phyloP scores from a whole-genome alignment of 2,888 invertebrate genomes.

The Silvanus unidentatus region DNA sequence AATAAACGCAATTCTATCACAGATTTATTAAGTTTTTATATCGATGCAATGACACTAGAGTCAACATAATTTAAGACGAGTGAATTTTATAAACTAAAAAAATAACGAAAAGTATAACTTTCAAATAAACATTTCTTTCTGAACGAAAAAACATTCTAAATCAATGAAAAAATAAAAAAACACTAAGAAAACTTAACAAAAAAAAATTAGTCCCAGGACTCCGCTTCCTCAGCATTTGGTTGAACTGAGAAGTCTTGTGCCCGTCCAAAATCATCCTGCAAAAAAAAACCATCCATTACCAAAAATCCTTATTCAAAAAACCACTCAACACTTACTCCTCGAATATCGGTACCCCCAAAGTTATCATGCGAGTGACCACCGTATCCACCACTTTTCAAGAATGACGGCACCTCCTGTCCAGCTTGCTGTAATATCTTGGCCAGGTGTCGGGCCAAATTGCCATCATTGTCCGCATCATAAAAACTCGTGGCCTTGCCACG shows the following conservation, averaged over 20 bases:
- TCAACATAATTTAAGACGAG: too few relatives aligned
- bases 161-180: neutral
- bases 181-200: too few relatives aligned
- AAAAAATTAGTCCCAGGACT: conserved; percentile 45
- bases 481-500: conserved; percentile 83
- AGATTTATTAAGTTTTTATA: too few relatives aligned
- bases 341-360: conserved; percentile 69
- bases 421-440: conserved; percentile 73
- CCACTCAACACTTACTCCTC: conserved; percentile 50
- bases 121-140: too few relatives aligned
- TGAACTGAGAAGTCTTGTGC: conserved; percentile 26
- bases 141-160: too few relatives aligned
- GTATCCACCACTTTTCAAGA: conserved; percentile 53
- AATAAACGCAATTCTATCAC: too few relatives aligned
- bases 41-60: too few relatives aligned
- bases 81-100: too few relatives aligned
- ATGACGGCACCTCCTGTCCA: conserved; percentile 72
- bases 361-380: conserved; percentile 47
- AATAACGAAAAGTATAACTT: too few relatives aligned
- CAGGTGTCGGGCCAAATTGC: conserved; percentile 57
- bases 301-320: conserved; percentile 17
- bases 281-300: conserved; percentile 9
- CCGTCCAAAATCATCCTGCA: conserved; percentile 31
- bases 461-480: conserved; percentile 61
- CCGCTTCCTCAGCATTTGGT: conserved; percentile 49